A percentile compares a stretch with the other conserved stretches of the same genome.
Evolutionary conservation across 1,140 invertebrate species (phyloP).

Genomic region (Platorchestia sp.): DNA sequence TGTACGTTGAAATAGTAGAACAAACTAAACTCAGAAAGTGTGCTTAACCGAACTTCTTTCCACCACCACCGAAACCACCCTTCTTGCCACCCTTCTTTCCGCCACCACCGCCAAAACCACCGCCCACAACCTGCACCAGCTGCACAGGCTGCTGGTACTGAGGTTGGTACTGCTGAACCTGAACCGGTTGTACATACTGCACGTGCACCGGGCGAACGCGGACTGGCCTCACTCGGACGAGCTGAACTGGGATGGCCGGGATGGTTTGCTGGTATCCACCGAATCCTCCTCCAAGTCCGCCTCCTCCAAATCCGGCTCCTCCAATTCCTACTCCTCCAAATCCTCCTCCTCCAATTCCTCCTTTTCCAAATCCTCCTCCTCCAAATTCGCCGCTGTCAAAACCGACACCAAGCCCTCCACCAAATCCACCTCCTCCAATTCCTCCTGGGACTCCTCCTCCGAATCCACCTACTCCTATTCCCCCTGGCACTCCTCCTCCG

Average conservation of each 20-base stretch:
- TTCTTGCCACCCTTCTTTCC: neutral
- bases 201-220: no score
- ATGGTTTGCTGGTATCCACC: neutral
- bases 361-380: neutral
- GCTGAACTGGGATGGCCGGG: neutral
- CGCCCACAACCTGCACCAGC: neutral
- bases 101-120: no score
- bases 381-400: neutral
- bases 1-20: neutral
- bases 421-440: neutral
- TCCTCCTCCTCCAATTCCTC: neutral
- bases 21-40: neutral
- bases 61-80: neutral
- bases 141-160: neutral
- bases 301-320: no score
- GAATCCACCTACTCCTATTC: neutral
- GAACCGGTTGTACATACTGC: no score
- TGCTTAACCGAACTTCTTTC: neutral
- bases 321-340: neutral
- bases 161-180: neutral
- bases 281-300: no score
- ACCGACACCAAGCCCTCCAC: neutral
- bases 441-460: neutral
- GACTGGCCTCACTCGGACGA: no score
- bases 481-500: neutral